These are phyloP conservation scores for Xestia xanthographa DNA, from an alignment of 2,888 invertebrate genomes.

Conservation along the genomic window DNA sequence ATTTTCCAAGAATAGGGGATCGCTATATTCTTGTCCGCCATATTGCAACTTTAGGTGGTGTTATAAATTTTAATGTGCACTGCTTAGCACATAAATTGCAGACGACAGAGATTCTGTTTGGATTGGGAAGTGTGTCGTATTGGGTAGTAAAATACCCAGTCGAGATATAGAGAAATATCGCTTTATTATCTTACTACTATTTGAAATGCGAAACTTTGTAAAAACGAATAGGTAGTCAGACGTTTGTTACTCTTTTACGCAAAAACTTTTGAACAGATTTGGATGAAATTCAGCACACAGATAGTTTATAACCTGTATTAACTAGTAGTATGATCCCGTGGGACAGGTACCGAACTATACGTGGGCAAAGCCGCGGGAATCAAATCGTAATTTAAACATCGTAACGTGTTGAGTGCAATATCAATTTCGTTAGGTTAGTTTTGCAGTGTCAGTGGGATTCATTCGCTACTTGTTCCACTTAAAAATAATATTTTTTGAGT, in stretches of 20 bases:
- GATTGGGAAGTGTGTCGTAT: slow-evolving; percentile 19
- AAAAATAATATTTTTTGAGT: neutral
- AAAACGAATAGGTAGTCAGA: neutral
- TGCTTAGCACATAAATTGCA: slow-evolving; percentile 72
- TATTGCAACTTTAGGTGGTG: slow-evolving; percentile 64
- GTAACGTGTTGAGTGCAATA: neutral
- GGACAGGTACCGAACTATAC: too few relatives aligned
- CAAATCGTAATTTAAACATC: neutral
- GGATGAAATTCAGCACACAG: neutral
- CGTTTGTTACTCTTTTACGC: neutral
- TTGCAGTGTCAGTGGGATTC: neutral
- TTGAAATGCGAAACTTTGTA: neutral
- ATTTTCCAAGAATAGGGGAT: slow-evolving; percentile 52
- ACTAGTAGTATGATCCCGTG: too few relatives aligned
- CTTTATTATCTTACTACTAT: neutral
- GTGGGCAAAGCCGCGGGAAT: neutral
- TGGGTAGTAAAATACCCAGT: slow-evolving; percentile 3
- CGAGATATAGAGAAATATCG: slow-evolving; percentile 1
- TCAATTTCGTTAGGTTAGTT: neutral
- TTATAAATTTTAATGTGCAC: slow-evolving; percentile 73
- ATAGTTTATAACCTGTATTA: neutral
- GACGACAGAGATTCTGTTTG: slow-evolving; percentile 48
- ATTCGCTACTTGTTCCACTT: neutral
- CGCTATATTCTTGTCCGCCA: slow-evolving; percentile 53
- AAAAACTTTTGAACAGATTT: neutral